Conservation (phyloP, 2,797 vertebrate genomes). For the Octomys mimax region DNA sequence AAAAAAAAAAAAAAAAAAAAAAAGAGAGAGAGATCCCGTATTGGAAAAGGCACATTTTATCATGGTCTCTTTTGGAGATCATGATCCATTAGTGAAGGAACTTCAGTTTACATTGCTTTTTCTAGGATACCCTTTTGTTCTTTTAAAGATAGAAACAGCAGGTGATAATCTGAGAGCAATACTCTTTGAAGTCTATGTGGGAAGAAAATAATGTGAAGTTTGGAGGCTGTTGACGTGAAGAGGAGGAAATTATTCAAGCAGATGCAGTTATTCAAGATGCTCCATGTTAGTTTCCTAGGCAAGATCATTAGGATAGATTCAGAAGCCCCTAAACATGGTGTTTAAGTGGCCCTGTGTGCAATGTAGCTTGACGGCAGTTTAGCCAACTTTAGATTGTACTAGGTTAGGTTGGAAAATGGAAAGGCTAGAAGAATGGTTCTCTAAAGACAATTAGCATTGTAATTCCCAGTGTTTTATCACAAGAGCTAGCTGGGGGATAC, state of each 20-base stretch:
- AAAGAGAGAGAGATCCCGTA: background rate
- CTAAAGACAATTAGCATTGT: constrained; percentile 51
- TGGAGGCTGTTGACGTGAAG: constrained; percentile 12
- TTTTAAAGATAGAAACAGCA: constrained; percentile 21
- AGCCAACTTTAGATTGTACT: constrained; percentile 35
- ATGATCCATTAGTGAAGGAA: background rate
- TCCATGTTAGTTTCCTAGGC: constrained; percentile 43
- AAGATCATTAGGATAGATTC: constrained; percentile 32
- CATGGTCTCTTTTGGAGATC: constrained; percentile 17
- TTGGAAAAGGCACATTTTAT: constrained; percentile 2
- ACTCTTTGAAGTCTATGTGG: background rate
- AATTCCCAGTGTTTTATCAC: constrained; percentile 29
- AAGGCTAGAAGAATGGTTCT: constrained; percentile 48
- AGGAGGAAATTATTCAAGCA: constrained; percentile 7
- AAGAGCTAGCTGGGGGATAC: constrained; percentile 27
- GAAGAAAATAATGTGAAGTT: constrained; percentile 65
- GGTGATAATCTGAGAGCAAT: constrained; percentile 34
- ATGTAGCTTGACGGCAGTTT: constrained; percentile 37
- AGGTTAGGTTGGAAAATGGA: constrained; percentile 30
- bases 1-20: no score
- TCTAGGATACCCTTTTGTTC: constrained; percentile 43
- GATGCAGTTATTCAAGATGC: background rate
- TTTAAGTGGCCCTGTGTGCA: constrained; percentile 35
- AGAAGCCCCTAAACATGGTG: constrained; percentile 33
- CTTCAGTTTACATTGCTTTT: constrained; percentile 37